Conservation (phyloP, 2,888 invertebrate genomes). For the Trichogramma evanescens region DNA sequence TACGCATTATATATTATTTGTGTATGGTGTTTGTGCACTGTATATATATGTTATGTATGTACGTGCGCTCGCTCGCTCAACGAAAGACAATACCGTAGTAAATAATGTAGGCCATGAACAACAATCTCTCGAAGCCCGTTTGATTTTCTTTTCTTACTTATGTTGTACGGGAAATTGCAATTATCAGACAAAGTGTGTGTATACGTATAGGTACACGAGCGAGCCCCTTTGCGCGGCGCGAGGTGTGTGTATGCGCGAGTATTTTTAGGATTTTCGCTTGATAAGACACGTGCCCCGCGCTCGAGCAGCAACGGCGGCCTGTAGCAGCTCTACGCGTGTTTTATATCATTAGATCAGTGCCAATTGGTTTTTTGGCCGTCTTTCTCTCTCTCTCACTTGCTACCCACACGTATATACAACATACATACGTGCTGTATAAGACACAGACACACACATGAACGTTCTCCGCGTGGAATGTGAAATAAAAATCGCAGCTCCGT, state of each 20-base stretch:
- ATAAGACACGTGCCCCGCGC: conserved; percentile 5
- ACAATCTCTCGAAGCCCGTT: too few species aligned
- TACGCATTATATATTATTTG: too few species aligned
- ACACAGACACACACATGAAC: neutral
- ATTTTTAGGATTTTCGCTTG: neutral
- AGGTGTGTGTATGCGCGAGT: neutral
- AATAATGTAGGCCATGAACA: too few species aligned
- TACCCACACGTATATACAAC: conserved; percentile 8
- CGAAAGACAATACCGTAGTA: too few species aligned
- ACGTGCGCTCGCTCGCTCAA: too few species aligned
- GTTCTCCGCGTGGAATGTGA: neutral
- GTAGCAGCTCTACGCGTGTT: conserved; percentile 6
- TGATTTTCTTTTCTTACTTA: too few species aligned
- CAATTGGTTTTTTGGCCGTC: conserved; percentile 14
- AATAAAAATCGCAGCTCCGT: neutral
- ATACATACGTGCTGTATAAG: conserved; percentile 3
- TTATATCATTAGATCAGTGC: conserved; percentile 10
- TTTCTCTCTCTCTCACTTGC: conserved; percentile 6
- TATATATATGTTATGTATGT: too few species aligned
- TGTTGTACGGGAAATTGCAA: too few species aligned
- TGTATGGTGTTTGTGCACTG: too few species aligned
- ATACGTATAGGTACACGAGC: too few species aligned
- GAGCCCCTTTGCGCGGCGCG: neutral
- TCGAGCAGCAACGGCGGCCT: too few species aligned
- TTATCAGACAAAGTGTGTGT: too few species aligned